These are phyloP conservation scores for Psilopsiagon aurifrons DNA, from an alignment of 2,113 vertebrate genomes.

Conservation along the genomic window DNA sequence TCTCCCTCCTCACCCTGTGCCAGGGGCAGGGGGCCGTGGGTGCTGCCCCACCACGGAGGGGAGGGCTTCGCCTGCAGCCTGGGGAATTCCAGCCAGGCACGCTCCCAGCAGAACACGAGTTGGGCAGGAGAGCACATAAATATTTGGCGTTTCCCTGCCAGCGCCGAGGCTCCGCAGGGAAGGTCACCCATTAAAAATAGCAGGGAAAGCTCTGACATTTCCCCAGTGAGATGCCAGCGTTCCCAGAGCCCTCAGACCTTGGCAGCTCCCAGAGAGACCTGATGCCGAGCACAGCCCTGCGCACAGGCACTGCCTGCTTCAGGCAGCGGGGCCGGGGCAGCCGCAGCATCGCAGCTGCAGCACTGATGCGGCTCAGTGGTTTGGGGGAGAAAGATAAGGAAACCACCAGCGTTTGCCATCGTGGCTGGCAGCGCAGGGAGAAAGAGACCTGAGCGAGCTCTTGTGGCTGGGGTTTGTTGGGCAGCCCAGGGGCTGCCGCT, in stretches of 20 bases:
- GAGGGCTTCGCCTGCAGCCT: neutral
- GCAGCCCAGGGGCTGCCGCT: neutral
- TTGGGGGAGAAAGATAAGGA: neutral
- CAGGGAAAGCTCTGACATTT: constrained; percentile 43
- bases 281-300: neutral
- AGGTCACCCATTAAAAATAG: constrained; percentile 66
- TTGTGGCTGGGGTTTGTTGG: neutral
- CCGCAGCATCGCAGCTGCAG: fast-evolving
- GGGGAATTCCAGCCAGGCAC: constrained; percentile 6
- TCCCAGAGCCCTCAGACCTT: neutral
- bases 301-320: neutral
- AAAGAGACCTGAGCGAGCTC: fast-evolving
- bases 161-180: neutral
- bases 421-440: fast-evolving
- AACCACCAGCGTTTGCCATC: fast-evolving
- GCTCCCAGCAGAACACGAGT: neutral
- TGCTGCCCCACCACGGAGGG: neutral
- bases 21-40: neutral
- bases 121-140: constrained; percentile 39
- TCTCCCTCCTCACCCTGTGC: fast-evolving
- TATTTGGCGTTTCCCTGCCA: constrained; percentile 43
- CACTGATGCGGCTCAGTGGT: fast-evolving
- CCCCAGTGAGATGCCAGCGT: neutral
- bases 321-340: fast-evolving
- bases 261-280: neutral